Evolutionary conservation across 2,888 invertebrate species (phyloP).

Genomic region (Coelopa pilipes): DNA sequence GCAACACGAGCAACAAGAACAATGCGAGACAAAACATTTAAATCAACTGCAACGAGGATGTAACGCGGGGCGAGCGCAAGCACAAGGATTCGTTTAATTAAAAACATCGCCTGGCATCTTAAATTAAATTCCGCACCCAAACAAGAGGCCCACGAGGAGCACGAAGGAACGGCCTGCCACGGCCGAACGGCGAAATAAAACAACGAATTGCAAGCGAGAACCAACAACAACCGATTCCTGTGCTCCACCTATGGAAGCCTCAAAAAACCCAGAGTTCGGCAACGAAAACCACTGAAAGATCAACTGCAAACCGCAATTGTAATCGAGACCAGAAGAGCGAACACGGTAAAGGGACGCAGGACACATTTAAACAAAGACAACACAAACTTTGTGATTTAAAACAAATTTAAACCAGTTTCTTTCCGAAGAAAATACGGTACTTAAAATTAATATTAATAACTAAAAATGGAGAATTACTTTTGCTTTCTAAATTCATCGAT

Average conservation of each 20-base stretch:
- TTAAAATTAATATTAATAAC: too few species aligned
- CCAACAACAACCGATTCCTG: too few species aligned
- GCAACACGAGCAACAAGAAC: background rate
- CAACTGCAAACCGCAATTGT: too few species aligned
- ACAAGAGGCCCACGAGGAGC: background rate
- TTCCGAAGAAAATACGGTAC: background rate
- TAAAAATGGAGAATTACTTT: too few species aligned
- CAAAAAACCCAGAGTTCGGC: background rate
- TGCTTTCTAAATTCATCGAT: too few species aligned
- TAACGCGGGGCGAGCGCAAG: conserved; percentile 3
- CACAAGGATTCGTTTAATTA: conserved; percentile 3
- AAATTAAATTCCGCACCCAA: conserved; percentile 3
- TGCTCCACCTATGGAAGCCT: background rate
- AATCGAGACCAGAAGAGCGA: too few species aligned
- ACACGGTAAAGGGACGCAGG: too few species aligned
- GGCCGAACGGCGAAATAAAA: background rate
- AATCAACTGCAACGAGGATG: conserved; percentile 4
- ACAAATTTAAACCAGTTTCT: too few species aligned
- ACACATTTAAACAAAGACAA: too few species aligned
- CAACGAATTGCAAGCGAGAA: background rate
- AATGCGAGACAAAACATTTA: background rate
- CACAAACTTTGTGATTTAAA: too few species aligned
- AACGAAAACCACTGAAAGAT: too few species aligned
- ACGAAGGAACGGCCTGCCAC: background rate
- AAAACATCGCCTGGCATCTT: background rate